Evolutionary conservation across 2,888 invertebrate species (phyloP), one percentile per base, ranked within the genome.

Genomic region (Peribatodes rhomboidaria): DNA sequence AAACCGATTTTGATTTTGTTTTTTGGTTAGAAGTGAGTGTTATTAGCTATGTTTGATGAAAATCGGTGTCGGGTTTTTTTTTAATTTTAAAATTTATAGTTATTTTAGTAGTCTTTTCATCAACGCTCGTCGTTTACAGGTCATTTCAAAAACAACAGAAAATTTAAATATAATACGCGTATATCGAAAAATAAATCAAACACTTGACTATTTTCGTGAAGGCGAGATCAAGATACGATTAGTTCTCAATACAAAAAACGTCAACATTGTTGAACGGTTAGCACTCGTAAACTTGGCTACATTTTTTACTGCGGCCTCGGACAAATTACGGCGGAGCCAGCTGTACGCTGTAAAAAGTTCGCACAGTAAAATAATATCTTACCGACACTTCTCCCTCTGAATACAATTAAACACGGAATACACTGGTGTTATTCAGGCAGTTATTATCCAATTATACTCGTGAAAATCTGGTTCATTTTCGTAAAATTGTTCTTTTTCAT

Each of bases 261-360:
- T 80, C 75, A 78, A 78, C 69, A 73, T 68, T 71, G 73, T 69
- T 70, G 75, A 78, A 80, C 77, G 78, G 78, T 84, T 81, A 82
- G 76, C 78, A 80, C 75, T 81, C 80, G 76, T 80, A 80, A 83
- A 85, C 68, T 80, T 75, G 69, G 73, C 73, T 71, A 75, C 75
- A 76, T 83, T 86, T 85, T 84, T 87, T 84, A 72, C 68, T 59
- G 77, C 79, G 74, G 76, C 80, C 78, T 78, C 78, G 71, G 71
- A 81, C 81, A 85, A 86, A 85, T 87, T 84, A 83, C 81, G 69
- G 71, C 68, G 71, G 79, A 79, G 82, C 74, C 87, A 87, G 85
- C 87, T 88, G 88, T 70, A 76, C 78, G 81, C 74, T 79, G 82
- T 85, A 86, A 89, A 88, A 88, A 86, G 78, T 86, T 86, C 82